Percentiles rank a stretch among this genome's conserved stretches.
These are phyloP conservation scores for Perca fluviatilis DNA, from an alignment of 2,113 vertebrate genomes.

Conservation along the genomic window DNA sequence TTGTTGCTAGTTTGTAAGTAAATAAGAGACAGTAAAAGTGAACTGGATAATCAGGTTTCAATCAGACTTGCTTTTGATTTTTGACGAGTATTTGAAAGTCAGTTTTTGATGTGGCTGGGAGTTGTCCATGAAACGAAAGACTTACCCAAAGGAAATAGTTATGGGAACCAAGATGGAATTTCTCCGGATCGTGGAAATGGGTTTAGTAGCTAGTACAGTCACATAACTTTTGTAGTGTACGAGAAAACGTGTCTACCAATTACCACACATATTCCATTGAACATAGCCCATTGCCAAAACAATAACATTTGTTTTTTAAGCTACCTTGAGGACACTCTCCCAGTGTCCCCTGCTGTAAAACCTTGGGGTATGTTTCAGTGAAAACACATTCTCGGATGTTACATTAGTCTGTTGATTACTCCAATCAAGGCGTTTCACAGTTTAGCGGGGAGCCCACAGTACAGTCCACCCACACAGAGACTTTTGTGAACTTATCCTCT, in stretches of 20 bases:
- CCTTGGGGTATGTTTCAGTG: conserved; percentile 14
- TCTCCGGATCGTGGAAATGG: conserved; percentile 1
- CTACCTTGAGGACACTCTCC: conserved; percentile 1
- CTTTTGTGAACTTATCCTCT: conserved; percentile 40
- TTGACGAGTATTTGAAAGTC: conserved; percentile 9
- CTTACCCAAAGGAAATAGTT: conserved; percentile 19
- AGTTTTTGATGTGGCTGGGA: conserved; percentile 33
- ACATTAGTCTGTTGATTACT: conserved; percentile 27
- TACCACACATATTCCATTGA: background rate
- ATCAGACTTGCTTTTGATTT: conserved; percentile 25
- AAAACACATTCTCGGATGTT: conserved; percentile 41
- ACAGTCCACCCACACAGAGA: conserved; percentile 63
- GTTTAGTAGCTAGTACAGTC: conserved; percentile 7
- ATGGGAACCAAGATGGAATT: conserved; percentile 2
- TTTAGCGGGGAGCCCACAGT: conserved; percentile 29
- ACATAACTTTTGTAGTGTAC: background rate
- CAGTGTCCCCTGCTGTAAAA: conserved; percentile 10
- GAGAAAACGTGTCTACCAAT: background rate
- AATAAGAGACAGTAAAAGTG: conserved; percentile 60
- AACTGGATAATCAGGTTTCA: conserved; percentile 35
- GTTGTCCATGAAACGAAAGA: conserved; percentile 34
- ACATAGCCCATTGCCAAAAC: conserved; percentile 12
- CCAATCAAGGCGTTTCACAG: background rate
- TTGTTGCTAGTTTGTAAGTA: conserved; percentile 47
- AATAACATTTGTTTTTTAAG: conserved; percentile 34